Conservation (phyloP, 2,888 invertebrate genomes). For the Alsophila aescularia region DNA sequence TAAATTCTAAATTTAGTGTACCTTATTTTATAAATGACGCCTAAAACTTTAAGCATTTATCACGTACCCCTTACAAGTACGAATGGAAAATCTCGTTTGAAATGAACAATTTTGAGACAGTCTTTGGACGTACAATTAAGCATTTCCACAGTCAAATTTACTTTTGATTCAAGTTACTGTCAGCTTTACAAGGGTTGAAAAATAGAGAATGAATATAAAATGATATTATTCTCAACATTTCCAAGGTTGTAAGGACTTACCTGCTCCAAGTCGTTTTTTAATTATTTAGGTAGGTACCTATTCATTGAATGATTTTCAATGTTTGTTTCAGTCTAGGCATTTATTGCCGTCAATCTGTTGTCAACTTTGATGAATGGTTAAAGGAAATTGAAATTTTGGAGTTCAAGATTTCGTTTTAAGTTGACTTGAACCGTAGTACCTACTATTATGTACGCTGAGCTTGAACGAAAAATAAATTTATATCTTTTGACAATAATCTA, state of each 20-base stretch:
- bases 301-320: background rate
- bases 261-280: too few species aligned
- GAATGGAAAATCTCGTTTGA: background rate
- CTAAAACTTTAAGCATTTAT: too few species aligned
- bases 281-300: background rate
- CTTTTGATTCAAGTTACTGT: background rate
- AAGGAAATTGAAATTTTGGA: slow-evolving; percentile 5
- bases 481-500: too few species aligned
- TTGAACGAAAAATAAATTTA: background rate
- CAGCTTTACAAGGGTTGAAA: background rate
- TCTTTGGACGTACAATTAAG: background rate
- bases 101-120: background rate
- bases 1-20: too few species aligned
- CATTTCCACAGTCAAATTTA: background rate
- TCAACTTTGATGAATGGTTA: slow-evolving; percentile 3
- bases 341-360: slow-evolving; percentile 1
- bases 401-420: background rate
- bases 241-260: background rate
- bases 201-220: background rate
- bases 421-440: background rate
- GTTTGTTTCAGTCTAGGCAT: too few species aligned
- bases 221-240: background rate
- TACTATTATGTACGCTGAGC: too few species aligned
- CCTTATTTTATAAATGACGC: too few species aligned
- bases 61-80: too few species aligned